A percentile compares a stretch with the other conserved stretches of the same genome.
Conservation (phyloP, 2,113 vertebrate genomes). For the Aspidoscelis tigris region DNA sequence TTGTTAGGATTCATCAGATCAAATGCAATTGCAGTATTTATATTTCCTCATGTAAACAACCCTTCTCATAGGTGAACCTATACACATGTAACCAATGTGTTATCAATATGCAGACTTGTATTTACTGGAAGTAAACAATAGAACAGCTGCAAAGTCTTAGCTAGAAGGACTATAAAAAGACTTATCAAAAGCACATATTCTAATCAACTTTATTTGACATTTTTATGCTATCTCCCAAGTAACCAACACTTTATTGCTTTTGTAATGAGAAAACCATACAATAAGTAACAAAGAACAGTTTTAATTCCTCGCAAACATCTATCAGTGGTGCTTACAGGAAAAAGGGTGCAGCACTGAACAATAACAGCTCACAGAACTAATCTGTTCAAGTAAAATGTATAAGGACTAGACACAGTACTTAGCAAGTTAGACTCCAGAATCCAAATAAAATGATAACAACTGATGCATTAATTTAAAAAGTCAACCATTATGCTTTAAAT, state of each 20-base stretch:
- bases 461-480: background rate
- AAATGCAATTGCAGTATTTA: background rate
- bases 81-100: too few species aligned
- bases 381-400: constrained; percentile 3
- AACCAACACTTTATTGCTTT: constrained; percentile 75
- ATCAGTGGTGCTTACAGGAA: constrained; percentile 18
- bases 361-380: constrained; percentile 30
- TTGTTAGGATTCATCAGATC: background rate
- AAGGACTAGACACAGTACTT: constrained; percentile 28
- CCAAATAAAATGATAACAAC: background rate
- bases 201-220: constrained; percentile 73
- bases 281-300: constrained; percentile 36
- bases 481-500: background rate
- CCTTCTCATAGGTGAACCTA: background rate
- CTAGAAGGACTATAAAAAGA: too few species aligned
- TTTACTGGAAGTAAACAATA: too few species aligned
- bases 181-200: background rate
- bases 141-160: too few species aligned
- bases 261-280: constrained; percentile 33
- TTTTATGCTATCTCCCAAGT: constrained; percentile 47
- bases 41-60: background rate
- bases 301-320: constrained; percentile 54
- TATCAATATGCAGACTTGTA: too few species aligned
- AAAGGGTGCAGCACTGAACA: constrained; percentile 16
- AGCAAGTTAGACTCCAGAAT: constrained; percentile 9